Percentiles rank a stretch among this genome's conserved stretches.
Evolutionary conservation across 2,113 vertebrate genomes (phyloP).

Genomic region (Otis tarda): DNA sequence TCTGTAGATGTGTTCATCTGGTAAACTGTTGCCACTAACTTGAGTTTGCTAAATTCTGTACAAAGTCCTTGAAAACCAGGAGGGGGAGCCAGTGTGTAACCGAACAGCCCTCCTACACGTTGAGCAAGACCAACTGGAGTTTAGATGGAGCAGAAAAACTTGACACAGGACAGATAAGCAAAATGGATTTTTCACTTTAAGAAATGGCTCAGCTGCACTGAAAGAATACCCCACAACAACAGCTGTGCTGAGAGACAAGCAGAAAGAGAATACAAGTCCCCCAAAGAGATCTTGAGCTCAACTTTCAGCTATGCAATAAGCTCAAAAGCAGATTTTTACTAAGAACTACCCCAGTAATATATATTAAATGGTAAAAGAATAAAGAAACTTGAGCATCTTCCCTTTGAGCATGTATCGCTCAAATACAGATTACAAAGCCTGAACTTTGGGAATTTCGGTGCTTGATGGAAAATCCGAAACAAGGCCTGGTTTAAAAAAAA

Average conservation of each 20-base stretch:
- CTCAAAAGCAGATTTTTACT: background rate
- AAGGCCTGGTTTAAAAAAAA: conserved; percentile 61
- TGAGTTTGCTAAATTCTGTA: background rate
- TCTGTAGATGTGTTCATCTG: background rate
- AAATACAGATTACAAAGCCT: background rate
- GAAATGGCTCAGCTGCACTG: background rate
- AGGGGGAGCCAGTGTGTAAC: conserved; percentile 36
- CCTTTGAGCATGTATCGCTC: background rate
- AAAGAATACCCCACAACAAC: background rate
- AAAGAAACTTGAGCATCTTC: background rate
- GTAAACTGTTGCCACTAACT: background rate
- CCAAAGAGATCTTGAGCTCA: background rate
- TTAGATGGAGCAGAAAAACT: background rate
- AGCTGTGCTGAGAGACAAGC: background rate
- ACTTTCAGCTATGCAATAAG: background rate
- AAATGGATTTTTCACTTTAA: background rate
- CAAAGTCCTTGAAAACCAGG: background rate
- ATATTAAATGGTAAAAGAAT: background rate
- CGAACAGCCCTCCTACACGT: background rate
- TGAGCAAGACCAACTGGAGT: fast-evolving
- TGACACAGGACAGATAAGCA: background rate
- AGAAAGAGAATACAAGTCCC: background rate
- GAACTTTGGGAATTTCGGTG: background rate
- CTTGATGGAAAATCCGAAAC: conserved; percentile 58
- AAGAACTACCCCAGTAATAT: background rate